phyloP scores from a whole-genome alignment of 1,140 invertebrate genomes.

The Oreohelix idahoensis region DNA sequence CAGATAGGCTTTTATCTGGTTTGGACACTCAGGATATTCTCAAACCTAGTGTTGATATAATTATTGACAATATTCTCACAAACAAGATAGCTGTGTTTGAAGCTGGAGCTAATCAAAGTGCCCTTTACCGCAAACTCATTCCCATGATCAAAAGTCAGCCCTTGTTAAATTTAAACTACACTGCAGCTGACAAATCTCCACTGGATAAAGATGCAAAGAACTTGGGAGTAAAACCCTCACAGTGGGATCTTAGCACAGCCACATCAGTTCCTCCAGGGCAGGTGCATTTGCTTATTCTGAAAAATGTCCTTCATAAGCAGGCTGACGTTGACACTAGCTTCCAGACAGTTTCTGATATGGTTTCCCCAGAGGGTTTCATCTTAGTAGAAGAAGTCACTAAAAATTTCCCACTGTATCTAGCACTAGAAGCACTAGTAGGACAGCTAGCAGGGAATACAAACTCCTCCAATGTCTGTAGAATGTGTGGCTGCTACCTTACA shows the following conservation, averaged over 20 bases:
- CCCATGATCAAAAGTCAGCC: conserved; percentile 69
- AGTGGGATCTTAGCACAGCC: conserved; percentile 64
- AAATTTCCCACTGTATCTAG: conserved; percentile 69
- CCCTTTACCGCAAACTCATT: conserved; percentile 58
- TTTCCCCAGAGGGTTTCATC: conserved; percentile 83
- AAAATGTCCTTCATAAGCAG: conserved; percentile 70
- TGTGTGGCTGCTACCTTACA: conserved; percentile 65
- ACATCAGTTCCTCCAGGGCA: conserved; percentile 50
- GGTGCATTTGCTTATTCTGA: conserved; percentile 68
- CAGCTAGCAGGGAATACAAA: conserved; percentile 12
- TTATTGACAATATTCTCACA: conserved; percentile 84
- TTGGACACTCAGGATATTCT: conserved; percentile 48
- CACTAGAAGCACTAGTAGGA: conserved; percentile 47
- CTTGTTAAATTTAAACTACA: conserved; percentile 71
- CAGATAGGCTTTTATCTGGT: conserved; percentile 56
- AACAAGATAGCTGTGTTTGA: conserved; percentile 86
- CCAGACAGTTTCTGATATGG: conserved; percentile 74
- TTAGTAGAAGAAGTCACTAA: conserved; percentile 82
- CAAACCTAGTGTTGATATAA: conserved; percentile 76
- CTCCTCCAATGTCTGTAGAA: conserved; percentile 45
- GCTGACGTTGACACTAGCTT: conserved; percentile 67
- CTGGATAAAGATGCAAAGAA: conserved; percentile 63
- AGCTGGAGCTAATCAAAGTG: conserved; percentile 71
- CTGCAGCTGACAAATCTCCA: conserved; percentile 59
- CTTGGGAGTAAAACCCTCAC: conserved; percentile 57